A percentile compares a stretch with the other conserved stretches of the same genome.
Conservation (phyloP, 2,797 vertebrate species). For the Mormyrus hasselquistii region DNA sequence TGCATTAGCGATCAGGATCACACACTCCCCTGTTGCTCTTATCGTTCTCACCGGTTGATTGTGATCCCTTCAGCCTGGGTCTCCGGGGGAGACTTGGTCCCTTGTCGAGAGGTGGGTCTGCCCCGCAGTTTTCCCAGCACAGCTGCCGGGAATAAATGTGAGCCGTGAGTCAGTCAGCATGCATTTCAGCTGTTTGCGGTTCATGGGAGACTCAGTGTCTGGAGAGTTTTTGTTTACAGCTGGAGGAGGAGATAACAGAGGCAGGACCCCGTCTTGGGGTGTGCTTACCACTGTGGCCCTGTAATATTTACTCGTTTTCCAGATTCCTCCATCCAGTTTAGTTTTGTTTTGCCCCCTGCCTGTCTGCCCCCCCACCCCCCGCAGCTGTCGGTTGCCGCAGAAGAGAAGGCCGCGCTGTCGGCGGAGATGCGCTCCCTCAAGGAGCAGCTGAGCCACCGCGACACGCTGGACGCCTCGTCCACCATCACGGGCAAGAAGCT, state of each 20-base stretch:
- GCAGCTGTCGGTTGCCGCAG: constrained; percentile 68
- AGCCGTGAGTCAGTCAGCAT: not conserved
- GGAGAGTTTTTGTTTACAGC: not conserved
- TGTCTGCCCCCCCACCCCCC: not conserved
- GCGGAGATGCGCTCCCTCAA: constrained; percentile 64
- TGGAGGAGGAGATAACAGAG: not conserved
- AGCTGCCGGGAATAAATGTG: not conserved
- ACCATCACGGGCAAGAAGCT: constrained; percentile 77
- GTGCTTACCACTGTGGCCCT: not conserved
- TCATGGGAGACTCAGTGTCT: not conserved
- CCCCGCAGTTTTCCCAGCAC: not conserved
- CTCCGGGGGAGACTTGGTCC: not conserved
- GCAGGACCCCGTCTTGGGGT: not conserved
- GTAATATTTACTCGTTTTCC: not conserved
- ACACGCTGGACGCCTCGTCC: constrained; percentile 52
- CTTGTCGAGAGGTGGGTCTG: not conserved
- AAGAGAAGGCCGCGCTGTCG: constrained; percentile 70
- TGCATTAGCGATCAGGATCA: not conserved
- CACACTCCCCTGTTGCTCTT: not conserved
- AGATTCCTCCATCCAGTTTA: not conserved
- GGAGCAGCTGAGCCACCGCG: constrained; percentile 57
- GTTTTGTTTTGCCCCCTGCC: not conserved
- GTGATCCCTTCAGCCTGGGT: not conserved
- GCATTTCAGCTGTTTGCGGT: not conserved
- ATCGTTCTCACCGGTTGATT: not conserved